Evolutionary conservation across 2,113 vertebrate species (phyloP), one percentile per base, ranked within the genome.

Genomic region (Todiramphus chloris): DNA sequence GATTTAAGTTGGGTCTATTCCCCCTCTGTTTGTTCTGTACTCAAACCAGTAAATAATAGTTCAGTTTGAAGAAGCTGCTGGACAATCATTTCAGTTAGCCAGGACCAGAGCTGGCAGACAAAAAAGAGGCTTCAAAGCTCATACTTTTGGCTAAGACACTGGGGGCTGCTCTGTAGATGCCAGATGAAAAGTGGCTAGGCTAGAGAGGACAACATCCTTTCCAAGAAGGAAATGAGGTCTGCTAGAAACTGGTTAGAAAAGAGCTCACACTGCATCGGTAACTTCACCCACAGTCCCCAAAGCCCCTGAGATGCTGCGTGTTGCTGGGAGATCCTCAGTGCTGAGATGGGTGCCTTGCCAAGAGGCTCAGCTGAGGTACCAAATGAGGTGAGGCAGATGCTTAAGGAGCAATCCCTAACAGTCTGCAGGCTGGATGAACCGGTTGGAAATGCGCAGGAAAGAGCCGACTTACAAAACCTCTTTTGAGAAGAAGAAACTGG

Each of bases 341-440:
- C 62, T 7, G 6, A 33, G 20, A 66, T 2, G 27, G 20, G 48
- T 46, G 21, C 23, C 41, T 35, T 17, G 14, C 41, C 67, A 33
- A 53, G 1, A 58, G 5, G 56, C 51, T 76, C 6, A 8, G 3
- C 51, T n/a, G 33, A 79, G 11, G 17, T 10, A 58, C 0, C 0
- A 74, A 85, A 51, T 5, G 35, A 86, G 30, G n/a, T 3, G 8
- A 93, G 12, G 31, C 6, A 37, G n/a, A 53, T 55, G 73, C 24
- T 39, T 44, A 48, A 68, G 58, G 18, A 83, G 9, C 1, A 15
- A 39, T 27, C 31, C 43, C 18, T 25, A 33, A 33, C 30, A 58
- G 30, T 56, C 55, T 31, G 11, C 33, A 21, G 31, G 16, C 46
- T 53, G 14, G 16, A 0, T 70, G 31, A 59, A n/a, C 16, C 43